These are phyloP conservation scores for Drosophila cracens DNA, from an alignment of 2,888 invertebrate genomes.

Conservation along the genomic window DNA sequence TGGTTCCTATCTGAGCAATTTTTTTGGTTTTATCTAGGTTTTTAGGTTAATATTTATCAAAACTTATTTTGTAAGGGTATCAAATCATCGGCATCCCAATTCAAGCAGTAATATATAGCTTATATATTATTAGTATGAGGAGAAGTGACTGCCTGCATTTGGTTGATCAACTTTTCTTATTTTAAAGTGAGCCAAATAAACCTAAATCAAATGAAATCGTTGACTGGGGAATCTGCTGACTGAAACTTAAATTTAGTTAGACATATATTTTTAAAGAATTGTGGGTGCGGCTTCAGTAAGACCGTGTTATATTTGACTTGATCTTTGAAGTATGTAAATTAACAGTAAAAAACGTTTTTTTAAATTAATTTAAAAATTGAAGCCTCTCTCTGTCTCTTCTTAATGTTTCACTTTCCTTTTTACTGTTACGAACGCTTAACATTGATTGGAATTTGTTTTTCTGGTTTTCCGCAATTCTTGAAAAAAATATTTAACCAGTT, in stretches of 20 bases:
- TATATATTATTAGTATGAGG: not conserved
- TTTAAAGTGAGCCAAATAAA: not conserved
- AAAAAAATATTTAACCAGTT: not conserved
- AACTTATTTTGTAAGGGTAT: not conserved
- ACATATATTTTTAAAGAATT: not conserved
- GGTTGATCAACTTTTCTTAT: not conserved
- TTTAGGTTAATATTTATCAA: not conserved
- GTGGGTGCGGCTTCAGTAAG: not conserved
- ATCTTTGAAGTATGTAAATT: not conserved
- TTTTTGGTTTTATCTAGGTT: not conserved
- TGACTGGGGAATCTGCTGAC: not conserved
- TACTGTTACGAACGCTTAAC: not conserved
- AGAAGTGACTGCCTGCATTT: not conserved
- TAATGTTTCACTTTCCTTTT: not conserved
- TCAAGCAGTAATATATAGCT: not conserved
- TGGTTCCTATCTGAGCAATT: not conserved
- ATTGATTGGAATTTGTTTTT: not conserved
- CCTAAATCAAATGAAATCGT: not conserved
- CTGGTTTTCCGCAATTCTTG: not conserved
- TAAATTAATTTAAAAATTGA: no score
- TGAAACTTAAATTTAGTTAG: not conserved
- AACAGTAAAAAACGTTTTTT: not conserved
- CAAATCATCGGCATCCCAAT: not conserved
- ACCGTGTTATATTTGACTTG: not conserved
- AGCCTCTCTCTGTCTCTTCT: not conserved